Evolutionary conservation across 2,113 vertebrate species (phyloP).

Genomic region (Eptatretus burgeri): DNA sequence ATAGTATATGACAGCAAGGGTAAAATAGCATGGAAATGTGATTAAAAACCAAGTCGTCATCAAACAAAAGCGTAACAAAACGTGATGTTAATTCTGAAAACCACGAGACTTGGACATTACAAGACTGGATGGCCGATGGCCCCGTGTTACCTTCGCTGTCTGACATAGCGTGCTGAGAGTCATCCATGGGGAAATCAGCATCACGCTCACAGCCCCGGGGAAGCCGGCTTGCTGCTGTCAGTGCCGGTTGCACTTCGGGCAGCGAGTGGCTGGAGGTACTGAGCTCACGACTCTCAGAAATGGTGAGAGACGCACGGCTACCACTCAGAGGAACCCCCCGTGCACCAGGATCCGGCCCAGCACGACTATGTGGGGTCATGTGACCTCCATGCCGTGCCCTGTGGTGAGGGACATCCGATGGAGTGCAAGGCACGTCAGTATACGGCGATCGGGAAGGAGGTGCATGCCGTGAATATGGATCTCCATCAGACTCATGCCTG

Average conservation of each 20-base stretch:
- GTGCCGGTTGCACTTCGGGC: conserved; percentile 86
- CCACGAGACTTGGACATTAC: no score
- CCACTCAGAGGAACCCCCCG: conserved; percentile 28
- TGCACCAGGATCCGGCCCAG: conserved; percentile 24
- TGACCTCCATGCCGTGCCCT: conserved; percentile 14
- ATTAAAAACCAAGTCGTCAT: no score
- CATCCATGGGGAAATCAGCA: conserved; percentile 73
- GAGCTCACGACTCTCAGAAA: no score
- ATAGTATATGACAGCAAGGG: no score
- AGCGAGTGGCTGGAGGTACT: conserved; percentile 78
- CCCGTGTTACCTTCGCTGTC: conserved; percentile 96
- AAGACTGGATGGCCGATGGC: no score
- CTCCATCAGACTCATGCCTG: conserved; percentile 11
- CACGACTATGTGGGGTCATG: conserved; percentile 39
- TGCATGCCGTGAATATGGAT: conserved; percentile 26
- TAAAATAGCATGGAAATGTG: no score
- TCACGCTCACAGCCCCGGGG: conserved; percentile 67
- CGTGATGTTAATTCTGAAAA: no score
- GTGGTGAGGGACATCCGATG: neutral
- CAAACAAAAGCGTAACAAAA: no score
- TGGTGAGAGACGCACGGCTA: conserved; percentile 41
- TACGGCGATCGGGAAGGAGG: conserved; percentile 13
- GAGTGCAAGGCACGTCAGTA: neutral
- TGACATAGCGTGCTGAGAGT: conserved; percentile 90
- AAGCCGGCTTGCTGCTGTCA: conserved; percentile 65